phyloP scores from a whole-genome alignment of 2,113 vertebrate species.

The Nestor notabilis region DNA sequence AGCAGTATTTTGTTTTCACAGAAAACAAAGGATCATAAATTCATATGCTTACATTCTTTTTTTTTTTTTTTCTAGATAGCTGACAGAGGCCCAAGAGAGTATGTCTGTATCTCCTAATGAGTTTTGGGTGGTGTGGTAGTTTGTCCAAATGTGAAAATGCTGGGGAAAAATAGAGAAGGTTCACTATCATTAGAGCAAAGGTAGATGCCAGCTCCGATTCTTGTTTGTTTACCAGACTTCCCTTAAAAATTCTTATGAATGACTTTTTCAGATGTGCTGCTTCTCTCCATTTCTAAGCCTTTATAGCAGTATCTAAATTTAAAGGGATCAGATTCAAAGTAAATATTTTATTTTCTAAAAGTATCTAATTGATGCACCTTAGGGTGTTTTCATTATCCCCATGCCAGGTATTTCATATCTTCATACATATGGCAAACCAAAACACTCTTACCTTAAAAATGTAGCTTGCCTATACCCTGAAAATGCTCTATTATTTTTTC shows the following conservation, averaged over 20 bases:
- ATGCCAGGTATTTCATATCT: not conserved
- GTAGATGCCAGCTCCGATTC: not conserved
- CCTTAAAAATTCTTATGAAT: not conserved
- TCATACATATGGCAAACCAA: not conserved
- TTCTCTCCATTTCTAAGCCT: not conserved
- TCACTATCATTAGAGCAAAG: not conserved
- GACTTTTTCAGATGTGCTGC: not conserved
- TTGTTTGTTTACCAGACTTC: not conserved
- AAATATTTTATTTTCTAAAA: not conserved
- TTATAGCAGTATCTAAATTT: not conserved
- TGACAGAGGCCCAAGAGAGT: not conserved
- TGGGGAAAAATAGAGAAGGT: not conserved
- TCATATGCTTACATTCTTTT: not conserved
- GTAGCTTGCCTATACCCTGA: not conserved
- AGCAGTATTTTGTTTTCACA: not conserved
- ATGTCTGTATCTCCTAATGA: not conserved
- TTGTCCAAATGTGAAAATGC: not conserved
- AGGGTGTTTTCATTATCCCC: not conserved
- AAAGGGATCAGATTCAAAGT: not conserved
- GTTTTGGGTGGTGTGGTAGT: not conserved
- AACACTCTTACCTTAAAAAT: not conserved
- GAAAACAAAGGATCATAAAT: constrained; percentile 4
- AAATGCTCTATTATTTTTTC: not conserved
- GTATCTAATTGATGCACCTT: not conserved
- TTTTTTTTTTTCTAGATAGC: not conserved